These are phyloP conservation scores for Diorhabda sublineata DNA, from an alignment of 1,140 invertebrate species.

Conservation along the genomic window DNA sequence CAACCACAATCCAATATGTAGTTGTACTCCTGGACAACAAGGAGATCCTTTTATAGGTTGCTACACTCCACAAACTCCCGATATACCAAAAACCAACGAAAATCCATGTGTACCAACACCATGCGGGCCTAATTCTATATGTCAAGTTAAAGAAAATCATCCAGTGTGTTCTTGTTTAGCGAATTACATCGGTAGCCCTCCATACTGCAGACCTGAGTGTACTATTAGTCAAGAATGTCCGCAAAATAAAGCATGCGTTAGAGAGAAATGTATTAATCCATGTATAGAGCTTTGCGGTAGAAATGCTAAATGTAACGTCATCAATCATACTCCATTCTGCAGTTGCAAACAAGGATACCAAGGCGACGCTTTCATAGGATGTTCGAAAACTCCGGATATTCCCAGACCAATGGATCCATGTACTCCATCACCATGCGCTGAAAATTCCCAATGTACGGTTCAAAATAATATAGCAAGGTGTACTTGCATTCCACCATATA, in stretches of 20 bases:
- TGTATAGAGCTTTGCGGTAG: constrained; percentile 70
- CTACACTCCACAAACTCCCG: constrained; percentile 49
- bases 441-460: constrained; percentile 72
- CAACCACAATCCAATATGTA: constrained; percentile 80
- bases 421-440: constrained; percentile 74
- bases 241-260: constrained; percentile 69
- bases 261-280: constrained; percentile 75
- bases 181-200: constrained; percentile 69
- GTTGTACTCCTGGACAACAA: constrained; percentile 65
- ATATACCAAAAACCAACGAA: constrained; percentile 47
- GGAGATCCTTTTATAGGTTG: constrained; percentile 81
- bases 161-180: constrained; percentile 74
- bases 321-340: constrained; percentile 78
- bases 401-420: constrained; percentile 58
- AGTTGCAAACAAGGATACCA: constrained; percentile 70
- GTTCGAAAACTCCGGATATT: constrained; percentile 52
- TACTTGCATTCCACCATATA: constrained; percentile 78
- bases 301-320: constrained; percentile 74
- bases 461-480: constrained; percentile 66
- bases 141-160: constrained; percentile 71
- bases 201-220: constrained; percentile 71
- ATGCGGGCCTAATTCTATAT: constrained; percentile 81
- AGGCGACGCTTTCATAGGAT: constrained; percentile 79
- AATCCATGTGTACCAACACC: constrained; percentile 76
- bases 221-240: constrained; percentile 71